Conservation (phyloP, 2,113 vertebrate species). For the Campylomormyrus tamandua region DNA sequence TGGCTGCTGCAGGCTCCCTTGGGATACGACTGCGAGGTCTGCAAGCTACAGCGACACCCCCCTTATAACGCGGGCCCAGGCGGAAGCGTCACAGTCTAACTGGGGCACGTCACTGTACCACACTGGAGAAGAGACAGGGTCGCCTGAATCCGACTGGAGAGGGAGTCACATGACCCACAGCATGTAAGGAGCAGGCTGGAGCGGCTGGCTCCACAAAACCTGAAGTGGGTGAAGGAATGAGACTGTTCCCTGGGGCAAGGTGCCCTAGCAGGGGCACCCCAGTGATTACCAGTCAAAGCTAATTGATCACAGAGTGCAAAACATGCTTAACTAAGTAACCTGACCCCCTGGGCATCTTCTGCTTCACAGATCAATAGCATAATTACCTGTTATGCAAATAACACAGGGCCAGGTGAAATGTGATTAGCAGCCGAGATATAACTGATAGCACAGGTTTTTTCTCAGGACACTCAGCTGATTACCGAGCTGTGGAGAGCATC, state of each 20-base stretch:
- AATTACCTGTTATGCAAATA: conserved; percentile 12
- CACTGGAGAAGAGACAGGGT: not conserved
- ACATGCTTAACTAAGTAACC: not conserved
- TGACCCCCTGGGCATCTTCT: not conserved
- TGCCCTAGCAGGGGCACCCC: not conserved
- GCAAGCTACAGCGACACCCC: not conserved
- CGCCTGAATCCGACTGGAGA: not conserved
- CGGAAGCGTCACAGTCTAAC: not conserved
- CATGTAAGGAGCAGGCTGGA: not conserved
- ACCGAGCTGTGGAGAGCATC: conserved; percentile 12
- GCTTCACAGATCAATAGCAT: not conserved
- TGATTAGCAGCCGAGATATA: conserved; percentile 32
- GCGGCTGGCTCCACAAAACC: not conserved
- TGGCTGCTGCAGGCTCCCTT: not conserved
- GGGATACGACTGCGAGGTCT: not conserved
- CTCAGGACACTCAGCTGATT: conserved; percentile 31
- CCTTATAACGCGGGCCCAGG: not conserved
- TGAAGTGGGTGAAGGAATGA: not conserved
- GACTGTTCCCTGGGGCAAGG: not conserved
- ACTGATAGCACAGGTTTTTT: conserved; percentile 45
- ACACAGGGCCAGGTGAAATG: conserved; percentile 28
- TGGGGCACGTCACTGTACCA: not conserved
- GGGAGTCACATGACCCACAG: not conserved
- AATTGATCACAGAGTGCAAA: not conserved
- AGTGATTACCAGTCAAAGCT: not conserved